A percentile compares a stretch with the other conserved stretches of the same genome.
phyloP scores from a whole-genome alignment of 2,113 vertebrate genomes.

The Leptosomus discolor region DNA sequence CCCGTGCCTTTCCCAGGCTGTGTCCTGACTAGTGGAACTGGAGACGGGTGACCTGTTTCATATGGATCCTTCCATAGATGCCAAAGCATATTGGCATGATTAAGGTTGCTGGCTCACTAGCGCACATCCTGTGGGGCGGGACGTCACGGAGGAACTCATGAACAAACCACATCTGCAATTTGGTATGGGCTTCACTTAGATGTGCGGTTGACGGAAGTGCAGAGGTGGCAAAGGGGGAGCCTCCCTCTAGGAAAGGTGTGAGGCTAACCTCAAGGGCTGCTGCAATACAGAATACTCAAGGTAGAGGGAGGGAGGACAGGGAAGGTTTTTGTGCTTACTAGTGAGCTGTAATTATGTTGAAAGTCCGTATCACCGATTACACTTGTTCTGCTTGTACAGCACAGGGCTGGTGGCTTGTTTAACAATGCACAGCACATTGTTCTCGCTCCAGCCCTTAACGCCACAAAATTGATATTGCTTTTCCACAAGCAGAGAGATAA shows the following conservation, averaged over 20 bases:
- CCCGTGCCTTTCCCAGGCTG: background rate
- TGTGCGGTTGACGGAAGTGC: background rate
- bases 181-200: background rate
- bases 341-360: background rate
- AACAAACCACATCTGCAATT: background rate
- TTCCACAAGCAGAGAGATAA: constrained; percentile 40
- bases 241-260: background rate
- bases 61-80: background rate
- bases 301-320: background rate
- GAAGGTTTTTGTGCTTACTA: background rate
- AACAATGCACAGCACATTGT: constrained; percentile 58
- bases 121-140: background rate
- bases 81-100: rapidly evolving
- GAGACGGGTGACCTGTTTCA: background rate
- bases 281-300: background rate
- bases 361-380: background rate
- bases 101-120: background rate
- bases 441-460: background rate
- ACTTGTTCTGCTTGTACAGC: constrained; percentile 52
- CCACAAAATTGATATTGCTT: constrained; percentile 37
- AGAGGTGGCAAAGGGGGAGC: background rate
- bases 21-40: background rate
- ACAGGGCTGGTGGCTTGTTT: constrained; percentile 38
- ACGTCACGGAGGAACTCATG: background rate
- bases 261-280: background rate